Percentiles rank a stretch among this genome's conserved stretches.
These are phyloP conservation scores for Zoanthus sansibaricus DNA, from an alignment of 92 coral and sea anemone species.

Conservation along the genomic window DNA sequence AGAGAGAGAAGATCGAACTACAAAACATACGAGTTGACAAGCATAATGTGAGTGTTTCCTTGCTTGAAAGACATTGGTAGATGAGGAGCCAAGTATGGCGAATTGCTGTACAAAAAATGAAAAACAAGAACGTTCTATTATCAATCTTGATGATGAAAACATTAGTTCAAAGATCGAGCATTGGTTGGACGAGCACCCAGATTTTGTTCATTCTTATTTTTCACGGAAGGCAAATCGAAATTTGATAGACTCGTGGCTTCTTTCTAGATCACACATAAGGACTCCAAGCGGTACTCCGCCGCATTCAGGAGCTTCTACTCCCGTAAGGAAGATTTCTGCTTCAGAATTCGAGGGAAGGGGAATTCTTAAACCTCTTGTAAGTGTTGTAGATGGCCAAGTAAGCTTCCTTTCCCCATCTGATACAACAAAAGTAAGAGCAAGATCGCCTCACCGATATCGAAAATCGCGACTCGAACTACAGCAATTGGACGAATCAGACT, in stretches of 20 bases:
- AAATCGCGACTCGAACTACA: conserved; percentile 97
- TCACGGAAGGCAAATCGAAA: conserved; percentile 96
- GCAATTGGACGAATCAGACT: conserved; percentile 96
- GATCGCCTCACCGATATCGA: conserved; percentile 87
- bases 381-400: conserved; percentile 97
- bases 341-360: conserved; percentile 99
- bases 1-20: conserved; percentile 33
- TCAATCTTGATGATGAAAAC: conserved; percentile 81
- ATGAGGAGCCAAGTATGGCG: conserved; percentile 74
- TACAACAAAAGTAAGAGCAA: conserved; percentile 71
- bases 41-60: conserved; percentile 9
- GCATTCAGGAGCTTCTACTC: conserved; percentile 97
- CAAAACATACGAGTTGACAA: conserved; percentile 34
- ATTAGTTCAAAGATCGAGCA: conserved; percentile 83
- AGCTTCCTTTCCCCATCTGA: conserved; percentile 94
- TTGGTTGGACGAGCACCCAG: conserved; percentile 99
- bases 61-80: conserved; percentile 23
- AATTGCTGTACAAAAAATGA: conserved; percentile 91
- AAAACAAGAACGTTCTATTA: conserved; percentile 75
- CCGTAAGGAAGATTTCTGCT: conserved; percentile 98
- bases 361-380: conserved; percentile 92
- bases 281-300: conserved; percentile 99
- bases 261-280: conserved; percentile 87
- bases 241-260: conserved; percentile 93
- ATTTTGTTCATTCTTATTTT: conserved; percentile 97